A percentile compares a stretch with the other conserved stretches of the same genome.
phyloP scores from a whole-genome alignment of 2,113 vertebrate genomes.

The Corythaeola cristata region DNA sequence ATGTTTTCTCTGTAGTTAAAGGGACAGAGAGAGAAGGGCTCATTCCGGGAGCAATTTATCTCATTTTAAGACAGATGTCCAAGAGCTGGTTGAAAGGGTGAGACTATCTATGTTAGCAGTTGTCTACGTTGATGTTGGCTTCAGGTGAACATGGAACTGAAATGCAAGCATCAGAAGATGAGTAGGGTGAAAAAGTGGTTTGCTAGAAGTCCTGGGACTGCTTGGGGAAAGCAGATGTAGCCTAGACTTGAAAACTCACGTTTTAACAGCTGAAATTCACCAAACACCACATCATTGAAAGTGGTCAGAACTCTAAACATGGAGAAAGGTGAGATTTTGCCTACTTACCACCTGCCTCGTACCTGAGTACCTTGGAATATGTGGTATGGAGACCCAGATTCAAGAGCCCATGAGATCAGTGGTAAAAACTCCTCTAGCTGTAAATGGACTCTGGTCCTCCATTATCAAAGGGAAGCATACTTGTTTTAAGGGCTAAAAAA shows the following conservation, averaged over 20 bases:
- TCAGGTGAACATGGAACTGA: background rate
- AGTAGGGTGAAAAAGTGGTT: background rate
- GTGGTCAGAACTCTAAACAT: background rate
- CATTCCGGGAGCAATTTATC: background rate
- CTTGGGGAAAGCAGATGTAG: accelerated
- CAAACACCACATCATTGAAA: background rate
- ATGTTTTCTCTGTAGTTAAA: background rate
- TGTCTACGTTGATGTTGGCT: background rate
- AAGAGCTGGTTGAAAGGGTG: background rate
- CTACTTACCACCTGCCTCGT: background rate
- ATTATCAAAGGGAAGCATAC: background rate
- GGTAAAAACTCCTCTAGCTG: background rate
- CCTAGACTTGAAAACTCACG: background rate
- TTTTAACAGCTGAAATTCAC: background rate
- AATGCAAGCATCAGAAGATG: background rate
- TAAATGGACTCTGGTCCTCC: background rate
- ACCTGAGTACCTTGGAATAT: background rate
- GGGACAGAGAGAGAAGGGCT: background rate
- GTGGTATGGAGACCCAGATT: background rate
- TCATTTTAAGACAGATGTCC: background rate
- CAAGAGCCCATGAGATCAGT: background rate
- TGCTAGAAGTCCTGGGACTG: background rate
- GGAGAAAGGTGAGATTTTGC: background rate
- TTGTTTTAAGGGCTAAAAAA: background rate
- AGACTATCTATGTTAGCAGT: background rate